Conservation (phyloP, 2,113 vertebrate species). For the Limnothrissa miodon region DNA sequence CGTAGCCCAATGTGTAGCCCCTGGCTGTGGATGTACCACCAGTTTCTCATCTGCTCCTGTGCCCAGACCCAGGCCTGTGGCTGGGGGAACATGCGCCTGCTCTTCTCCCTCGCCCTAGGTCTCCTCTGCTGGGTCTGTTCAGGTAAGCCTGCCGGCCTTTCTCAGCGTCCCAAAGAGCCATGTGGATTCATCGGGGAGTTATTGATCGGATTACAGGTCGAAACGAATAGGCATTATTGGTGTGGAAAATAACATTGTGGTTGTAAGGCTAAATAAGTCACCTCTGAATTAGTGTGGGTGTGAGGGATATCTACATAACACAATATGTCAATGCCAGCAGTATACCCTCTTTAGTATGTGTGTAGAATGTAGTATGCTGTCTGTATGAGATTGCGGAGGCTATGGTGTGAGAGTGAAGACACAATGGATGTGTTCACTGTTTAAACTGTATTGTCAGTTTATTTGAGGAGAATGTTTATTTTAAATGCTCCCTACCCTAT, state of each 20-base stretch:
- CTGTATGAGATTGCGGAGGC: too few relatives aligned
- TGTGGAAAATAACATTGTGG: background rate
- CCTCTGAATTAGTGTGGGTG: background rate
- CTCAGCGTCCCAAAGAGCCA: background rate
- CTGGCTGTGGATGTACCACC: conserved; percentile 27
- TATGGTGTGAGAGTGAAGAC: background rate
- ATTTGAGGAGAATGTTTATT: background rate
- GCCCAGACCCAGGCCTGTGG: conserved; percentile 20
- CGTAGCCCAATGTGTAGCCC: conserved; percentile 28
- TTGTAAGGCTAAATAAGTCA: background rate
- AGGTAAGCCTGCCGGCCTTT: conserved; percentile 26
- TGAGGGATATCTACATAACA: background rate
- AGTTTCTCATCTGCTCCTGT: background rate
- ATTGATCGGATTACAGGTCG: background rate
- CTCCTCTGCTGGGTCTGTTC: conserved; percentile 39
- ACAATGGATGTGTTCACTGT: background rate
- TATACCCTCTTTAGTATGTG: background rate
- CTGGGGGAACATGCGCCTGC: conserved; percentile 35
- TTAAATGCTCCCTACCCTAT: background rate
- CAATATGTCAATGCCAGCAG: background rate
- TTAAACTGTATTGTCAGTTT: background rate
- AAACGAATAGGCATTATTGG: background rate
- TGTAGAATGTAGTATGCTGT: background rate
- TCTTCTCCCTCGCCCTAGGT: conserved; percentile 20
- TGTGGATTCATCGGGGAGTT: background rate